A percentile compares a stretch with the other conserved stretches of the same genome.
phyloP scores from a whole-genome alignment of 1,140 invertebrate genomes.

The Bombus affinis region DNA sequence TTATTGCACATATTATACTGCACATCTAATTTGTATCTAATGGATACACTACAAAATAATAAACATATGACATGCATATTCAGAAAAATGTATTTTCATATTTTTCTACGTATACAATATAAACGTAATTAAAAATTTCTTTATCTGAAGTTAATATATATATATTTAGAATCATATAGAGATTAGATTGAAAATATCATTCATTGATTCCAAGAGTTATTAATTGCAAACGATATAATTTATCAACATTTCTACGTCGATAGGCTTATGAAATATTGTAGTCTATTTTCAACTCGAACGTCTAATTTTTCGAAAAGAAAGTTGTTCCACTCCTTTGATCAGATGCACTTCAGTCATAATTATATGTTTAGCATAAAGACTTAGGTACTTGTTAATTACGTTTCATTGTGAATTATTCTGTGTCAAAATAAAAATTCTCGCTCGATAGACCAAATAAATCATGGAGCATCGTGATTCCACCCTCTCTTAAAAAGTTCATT shows the following conservation, averaged over 20 bases:
- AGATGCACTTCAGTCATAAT: background rate
- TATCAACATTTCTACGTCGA: background rate
- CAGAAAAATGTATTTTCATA: background rate
- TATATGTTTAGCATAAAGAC: background rate
- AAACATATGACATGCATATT: no score
- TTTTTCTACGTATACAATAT: background rate
- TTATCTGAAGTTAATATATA: background rate
- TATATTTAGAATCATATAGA: background rate
- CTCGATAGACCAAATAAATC: no score
- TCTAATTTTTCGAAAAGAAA: background rate
- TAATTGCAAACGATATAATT: background rate
- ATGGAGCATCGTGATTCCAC: no score
- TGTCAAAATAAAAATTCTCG: no score
- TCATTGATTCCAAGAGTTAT: background rate
- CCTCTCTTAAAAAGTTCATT: no score
- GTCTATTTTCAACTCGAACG: background rate
- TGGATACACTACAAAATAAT: no score
- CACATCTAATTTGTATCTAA: no score
- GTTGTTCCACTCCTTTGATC: background rate
- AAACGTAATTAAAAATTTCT: background rate
- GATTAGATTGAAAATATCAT: background rate
- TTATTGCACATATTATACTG: no score
- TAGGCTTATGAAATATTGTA: no score
- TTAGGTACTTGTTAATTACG: no score
- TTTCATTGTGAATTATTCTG: background rate